These are phyloP conservation scores for Pedetes capensis DNA, from an alignment of 2,113 vertebrate genomes.

Conservation along the genomic window DNA sequence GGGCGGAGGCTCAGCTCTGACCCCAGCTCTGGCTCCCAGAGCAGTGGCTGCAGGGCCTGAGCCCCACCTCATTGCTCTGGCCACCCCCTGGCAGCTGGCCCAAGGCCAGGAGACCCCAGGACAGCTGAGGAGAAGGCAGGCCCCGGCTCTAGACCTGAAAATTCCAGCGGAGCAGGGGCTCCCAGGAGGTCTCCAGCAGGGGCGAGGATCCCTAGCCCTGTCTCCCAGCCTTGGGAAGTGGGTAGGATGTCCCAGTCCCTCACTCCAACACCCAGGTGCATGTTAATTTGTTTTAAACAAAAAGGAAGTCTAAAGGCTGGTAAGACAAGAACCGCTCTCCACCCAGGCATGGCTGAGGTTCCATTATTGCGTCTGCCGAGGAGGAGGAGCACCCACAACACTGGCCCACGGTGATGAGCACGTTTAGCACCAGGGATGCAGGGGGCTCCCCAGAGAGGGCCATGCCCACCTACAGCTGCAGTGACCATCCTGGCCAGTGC, in stretches of 20 bases:
- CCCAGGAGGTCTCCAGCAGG: background rate
- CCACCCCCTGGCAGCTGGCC: background rate
- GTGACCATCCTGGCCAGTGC: background rate
- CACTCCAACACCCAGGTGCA: background rate
- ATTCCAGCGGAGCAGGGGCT: background rate
- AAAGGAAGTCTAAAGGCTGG: constrained; percentile 46
- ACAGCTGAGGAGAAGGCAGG: background rate
- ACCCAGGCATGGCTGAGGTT: background rate
- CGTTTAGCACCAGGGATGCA: constrained; percentile 54
- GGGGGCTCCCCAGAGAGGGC: background rate
- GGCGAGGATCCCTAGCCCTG: background rate
- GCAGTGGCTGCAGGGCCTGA: background rate
- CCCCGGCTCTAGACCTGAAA: background rate
- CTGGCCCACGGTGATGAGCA: background rate
- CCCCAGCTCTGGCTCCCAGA: background rate
- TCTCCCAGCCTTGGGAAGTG: background rate
- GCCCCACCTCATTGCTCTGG: background rate
- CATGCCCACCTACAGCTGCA: background rate
- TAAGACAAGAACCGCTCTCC: background rate
- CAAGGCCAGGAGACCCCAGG: background rate
- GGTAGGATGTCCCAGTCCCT: background rate
- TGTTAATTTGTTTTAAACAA: constrained; percentile 32
- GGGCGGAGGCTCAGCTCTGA: background rate
- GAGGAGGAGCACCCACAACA: background rate
- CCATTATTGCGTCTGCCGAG: constrained; percentile 47